Base-by-base conservation (phyloP, 1,140 invertebrate genomes). In the Solen grandis region DNA sequence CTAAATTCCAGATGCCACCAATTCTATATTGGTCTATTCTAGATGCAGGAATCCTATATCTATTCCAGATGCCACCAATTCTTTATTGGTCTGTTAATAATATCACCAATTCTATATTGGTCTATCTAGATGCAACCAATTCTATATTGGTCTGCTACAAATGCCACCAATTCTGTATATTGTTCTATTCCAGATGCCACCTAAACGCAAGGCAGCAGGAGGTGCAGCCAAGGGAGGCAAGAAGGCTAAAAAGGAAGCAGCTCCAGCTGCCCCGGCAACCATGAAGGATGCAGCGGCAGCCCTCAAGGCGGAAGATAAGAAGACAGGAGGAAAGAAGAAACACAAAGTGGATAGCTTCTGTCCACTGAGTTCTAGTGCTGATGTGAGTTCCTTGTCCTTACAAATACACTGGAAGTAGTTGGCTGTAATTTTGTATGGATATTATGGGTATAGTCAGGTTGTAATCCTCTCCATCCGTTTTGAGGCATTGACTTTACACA, bases 101-200 rank as follows among this genome's bases (percentile, higher is more conserved):
- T n/a, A n/a, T n/a, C n/a, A n/a, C n/a, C n/a, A n/a, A n/a, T n/a
- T n/a, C n/a, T n/a, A n/a, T n/a, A n/a, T n/a, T n/a, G n/a, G n/a
- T n/a, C n/a, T n/a, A n/a, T n/a, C n/a, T n/a, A n/a, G n/a, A n/a
- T n/a, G n/a, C n/a, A n/a, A n/a, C n/a, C 98, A 82, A 98, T 94
- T 0, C 98, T 98, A 93, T 99, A 98, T 14, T 98, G 98, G 10
- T 98, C 98, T 94, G 99, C 97, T 1, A 98, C 98, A 78, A 99
- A 97, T 83, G 96, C 94, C 41, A 96, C 97, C 3, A 96, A 92
- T 50, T 99, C 95, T 83, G 94, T 95, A 89, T 97, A 98, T 65
- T 95, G 94, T 66, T 96, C 94, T 96, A 96, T 95, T 65, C 22
- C 16, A 85, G 79, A 89, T 89, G 88, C 88, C 88, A 59, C 88